Conservation (phyloP, 2,888 invertebrate genomes). For the Papilio gigon region DNA sequence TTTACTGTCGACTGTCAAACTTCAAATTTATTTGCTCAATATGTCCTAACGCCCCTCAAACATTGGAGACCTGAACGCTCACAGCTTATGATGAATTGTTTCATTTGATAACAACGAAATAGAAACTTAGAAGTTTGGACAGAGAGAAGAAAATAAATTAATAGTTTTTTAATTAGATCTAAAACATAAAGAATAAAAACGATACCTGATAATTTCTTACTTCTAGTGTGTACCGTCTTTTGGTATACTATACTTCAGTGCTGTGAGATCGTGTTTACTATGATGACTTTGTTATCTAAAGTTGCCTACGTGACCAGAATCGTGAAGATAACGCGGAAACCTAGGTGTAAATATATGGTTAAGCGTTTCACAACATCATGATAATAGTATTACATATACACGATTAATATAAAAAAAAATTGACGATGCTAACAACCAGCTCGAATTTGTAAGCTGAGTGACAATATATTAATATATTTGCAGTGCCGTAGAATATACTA, state of each 20-base stretch:
- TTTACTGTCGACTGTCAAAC: constrained; percentile 20
- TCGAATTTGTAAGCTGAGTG: not conserved
- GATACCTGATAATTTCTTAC: not conserved
- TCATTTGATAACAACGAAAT: not conserved
- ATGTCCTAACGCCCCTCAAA: constrained; percentile 3
- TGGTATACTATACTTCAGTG: not conserved
- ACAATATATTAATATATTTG: too few relatives aligned
- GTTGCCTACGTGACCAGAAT: not conserved
- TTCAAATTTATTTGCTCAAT: constrained; percentile 17
- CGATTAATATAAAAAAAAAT: not conserved
- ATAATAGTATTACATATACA: not conserved
- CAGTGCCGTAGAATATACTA: too few relatives aligned
- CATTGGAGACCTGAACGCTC: not conserved
- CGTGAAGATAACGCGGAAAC: not conserved
- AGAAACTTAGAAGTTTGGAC: not conserved
- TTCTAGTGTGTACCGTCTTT: not conserved
- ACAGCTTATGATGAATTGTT: not conserved
- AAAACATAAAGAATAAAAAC: not conserved
- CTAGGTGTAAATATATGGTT: not conserved
- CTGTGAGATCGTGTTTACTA: not conserved
- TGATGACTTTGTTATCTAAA: not conserved
- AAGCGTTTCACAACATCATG: not conserved
- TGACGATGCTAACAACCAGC: not conserved
- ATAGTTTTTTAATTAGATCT: too few relatives aligned
- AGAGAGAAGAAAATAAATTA: too few relatives aligned